Evolutionary conservation across 1,140 invertebrate species (phyloP).

Genomic region (Cephus cinctus): DNA sequence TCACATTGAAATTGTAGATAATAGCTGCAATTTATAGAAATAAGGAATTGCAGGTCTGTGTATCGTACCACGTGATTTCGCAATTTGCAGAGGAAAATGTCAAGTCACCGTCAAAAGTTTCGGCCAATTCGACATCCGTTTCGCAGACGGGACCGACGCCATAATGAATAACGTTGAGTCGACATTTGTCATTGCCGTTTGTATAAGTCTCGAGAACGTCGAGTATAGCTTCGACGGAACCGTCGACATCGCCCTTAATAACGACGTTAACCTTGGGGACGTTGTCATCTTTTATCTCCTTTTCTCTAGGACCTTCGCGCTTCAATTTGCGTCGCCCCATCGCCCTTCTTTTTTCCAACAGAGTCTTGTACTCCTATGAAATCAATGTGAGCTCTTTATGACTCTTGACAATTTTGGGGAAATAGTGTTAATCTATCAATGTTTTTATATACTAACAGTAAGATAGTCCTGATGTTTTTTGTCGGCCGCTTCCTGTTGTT

Average conservation of each 20-base stretch:
- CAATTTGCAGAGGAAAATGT: slow-evolving; percentile 1
- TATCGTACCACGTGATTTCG: too few relatives aligned
- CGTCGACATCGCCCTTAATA: slow-evolving; percentile 78
- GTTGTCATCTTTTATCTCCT: slow-evolving; percentile 58
- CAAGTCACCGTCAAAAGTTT: slow-evolving; percentile 70
- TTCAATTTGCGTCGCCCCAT: slow-evolving; percentile 58
- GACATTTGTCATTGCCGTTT: slow-evolving; percentile 69
- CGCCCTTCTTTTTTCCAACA: slow-evolving; percentile 61
- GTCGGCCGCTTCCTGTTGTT: slow-evolving; percentile 64
- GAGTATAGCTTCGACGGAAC: slow-evolving; percentile 91
- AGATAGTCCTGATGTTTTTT: slow-evolving; percentile 70
- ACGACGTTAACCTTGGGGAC: slow-evolving; percentile 60
- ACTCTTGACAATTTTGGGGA: background rate
- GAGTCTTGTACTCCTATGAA: slow-evolving; percentile 64
- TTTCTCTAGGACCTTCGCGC: slow-evolving; percentile 57
- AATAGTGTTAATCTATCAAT: background rate
- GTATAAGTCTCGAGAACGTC: slow-evolving; percentile 89
- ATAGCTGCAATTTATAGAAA: slow-evolving; percentile 60
- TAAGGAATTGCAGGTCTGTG: too few relatives aligned
- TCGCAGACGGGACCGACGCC: slow-evolving; percentile 84
- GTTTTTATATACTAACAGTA: slow-evolving; percentile 30
- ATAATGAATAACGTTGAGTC: slow-evolving; percentile 84
- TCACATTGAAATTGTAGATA: slow-evolving; percentile 86
- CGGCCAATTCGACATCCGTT: slow-evolving; percentile 83
- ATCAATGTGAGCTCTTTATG: background rate